A percentile compares a stretch with the other conserved stretches of the same genome.
These are phyloP conservation scores for Desmophyllum pertusum DNA, from an alignment of 92 coral and sea anemone genomes.

Conservation along the genomic window DNA sequence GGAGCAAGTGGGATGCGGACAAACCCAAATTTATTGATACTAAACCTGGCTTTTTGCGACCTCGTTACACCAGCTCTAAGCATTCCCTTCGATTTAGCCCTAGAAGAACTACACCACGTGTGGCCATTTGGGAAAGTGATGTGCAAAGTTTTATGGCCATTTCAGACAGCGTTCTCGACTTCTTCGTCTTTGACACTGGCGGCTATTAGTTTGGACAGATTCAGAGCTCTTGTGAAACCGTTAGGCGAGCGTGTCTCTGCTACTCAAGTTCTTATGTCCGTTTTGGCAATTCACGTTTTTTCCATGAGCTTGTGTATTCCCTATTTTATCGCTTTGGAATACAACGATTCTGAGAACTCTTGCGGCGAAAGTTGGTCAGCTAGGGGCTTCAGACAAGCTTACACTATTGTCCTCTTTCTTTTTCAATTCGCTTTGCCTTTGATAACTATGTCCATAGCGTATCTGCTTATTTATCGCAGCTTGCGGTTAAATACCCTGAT, in stretches of 20 bases:
- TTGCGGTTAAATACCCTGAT: slow-evolving; percentile 13
- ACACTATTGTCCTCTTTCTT: slow-evolving; percentile 56
- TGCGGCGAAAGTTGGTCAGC: slow-evolving; percentile 62
- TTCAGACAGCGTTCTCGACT: slow-evolving; percentile 63
- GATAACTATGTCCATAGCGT: slow-evolving; percentile 47
- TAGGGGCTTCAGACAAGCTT: slow-evolving; percentile 42
- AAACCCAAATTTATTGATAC: slow-evolving; percentile 66
- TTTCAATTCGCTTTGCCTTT: slow-evolving; percentile 64
- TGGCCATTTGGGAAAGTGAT: slow-evolving; percentile 74
- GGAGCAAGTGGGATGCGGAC: slow-evolving; percentile 69
- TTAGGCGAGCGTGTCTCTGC: slow-evolving; percentile 55
- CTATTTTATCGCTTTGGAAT: slow-evolving; percentile 51
- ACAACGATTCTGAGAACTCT: slow-evolving; percentile 16
- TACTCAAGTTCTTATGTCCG: slow-evolving; percentile 29
- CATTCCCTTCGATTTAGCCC: slow-evolving; percentile 81
- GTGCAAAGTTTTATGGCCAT: slow-evolving; percentile 72
- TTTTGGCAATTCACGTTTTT: slow-evolving; percentile 50
- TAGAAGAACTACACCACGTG: slow-evolving; percentile 47
- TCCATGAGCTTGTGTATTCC: slow-evolving; percentile 66
- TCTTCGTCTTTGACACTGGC: slow-evolving; percentile 78
- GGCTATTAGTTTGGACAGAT: slow-evolving; percentile 79
- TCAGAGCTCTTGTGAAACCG: slow-evolving; percentile 68
- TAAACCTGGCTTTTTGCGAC: slow-evolving; percentile 79
- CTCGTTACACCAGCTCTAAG: slow-evolving; percentile 70
- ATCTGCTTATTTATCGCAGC: slow-evolving; percentile 46